A percentile compares a stretch with the other conserved stretches of the same genome.
Evolutionary conservation across 2,113 vertebrate genomes (phyloP).

Genomic region (Aphyosemion australe): DNA sequence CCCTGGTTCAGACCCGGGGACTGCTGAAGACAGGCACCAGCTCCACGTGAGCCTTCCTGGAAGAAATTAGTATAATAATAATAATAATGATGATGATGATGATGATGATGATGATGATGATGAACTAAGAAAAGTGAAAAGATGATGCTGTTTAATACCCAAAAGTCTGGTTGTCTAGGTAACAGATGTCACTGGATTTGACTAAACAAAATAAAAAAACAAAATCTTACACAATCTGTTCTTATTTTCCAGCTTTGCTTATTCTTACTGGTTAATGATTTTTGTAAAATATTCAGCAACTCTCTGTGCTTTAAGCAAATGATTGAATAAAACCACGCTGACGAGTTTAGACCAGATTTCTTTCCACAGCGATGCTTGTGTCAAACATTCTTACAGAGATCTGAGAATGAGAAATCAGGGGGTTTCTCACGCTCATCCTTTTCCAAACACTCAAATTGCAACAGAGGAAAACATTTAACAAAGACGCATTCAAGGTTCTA

Average conservation of each 20-base stretch:
- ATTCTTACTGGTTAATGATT: background rate
- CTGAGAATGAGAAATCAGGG: slow-evolving; percentile 15
- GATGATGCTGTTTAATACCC: too few relatives aligned
- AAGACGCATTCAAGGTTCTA: slow-evolving; percentile 65
- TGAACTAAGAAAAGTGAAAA: too few relatives aligned
- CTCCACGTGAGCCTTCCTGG: too few relatives aligned
- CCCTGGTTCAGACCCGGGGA: too few relatives aligned
- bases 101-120: too few relatives aligned
- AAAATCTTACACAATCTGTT: too few relatives aligned
- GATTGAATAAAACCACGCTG: background rate
- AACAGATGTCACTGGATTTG: too few relatives aligned
- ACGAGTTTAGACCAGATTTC: background rate
- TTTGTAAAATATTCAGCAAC: background rate
- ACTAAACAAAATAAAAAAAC: too few relatives aligned
- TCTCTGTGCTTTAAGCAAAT: background rate
- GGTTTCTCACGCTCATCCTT: slow-evolving; percentile 47
- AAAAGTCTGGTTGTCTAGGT: too few relatives aligned
- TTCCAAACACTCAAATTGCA: slow-evolving; percentile 42
- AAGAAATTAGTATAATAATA: too few relatives aligned
- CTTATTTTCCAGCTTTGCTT: background rate
- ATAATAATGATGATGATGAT: too few relatives aligned
- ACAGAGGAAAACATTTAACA: slow-evolving; percentile 49
- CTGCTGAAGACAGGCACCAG: too few relatives aligned
- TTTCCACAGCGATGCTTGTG: background rate
- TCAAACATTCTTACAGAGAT: slow-evolving; percentile 1